Evolutionary conservation across 2,797 vertebrate species (phyloP).

Genomic region (Dipus sagitta): DNA sequence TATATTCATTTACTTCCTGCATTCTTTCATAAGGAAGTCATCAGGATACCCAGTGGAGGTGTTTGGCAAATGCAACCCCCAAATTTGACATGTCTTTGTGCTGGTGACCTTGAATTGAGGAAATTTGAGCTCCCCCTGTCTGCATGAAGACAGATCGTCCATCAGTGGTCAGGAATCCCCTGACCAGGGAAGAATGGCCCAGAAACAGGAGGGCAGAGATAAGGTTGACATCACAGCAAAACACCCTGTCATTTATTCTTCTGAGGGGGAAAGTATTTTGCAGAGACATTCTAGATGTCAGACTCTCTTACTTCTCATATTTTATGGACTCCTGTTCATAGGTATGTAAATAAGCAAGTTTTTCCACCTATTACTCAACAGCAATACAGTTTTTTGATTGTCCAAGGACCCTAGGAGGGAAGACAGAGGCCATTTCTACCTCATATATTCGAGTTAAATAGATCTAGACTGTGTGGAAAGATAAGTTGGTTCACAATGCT

Average conservation of each 20-base stretch:
- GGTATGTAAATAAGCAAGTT: not conserved
- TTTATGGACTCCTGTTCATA: not conserved
- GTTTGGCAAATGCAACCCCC: not conserved
- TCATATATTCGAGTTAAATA: not conserved
- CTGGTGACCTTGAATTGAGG: not conserved
- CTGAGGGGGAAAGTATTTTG: not conserved
- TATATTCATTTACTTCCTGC: not conserved
- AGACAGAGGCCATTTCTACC: not conserved
- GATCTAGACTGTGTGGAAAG: not conserved
- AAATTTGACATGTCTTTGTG: not conserved
- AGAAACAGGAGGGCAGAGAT: not conserved
- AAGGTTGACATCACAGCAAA: not conserved
- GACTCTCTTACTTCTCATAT: not conserved
- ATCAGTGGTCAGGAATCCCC: not conserved
- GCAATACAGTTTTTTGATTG: not conserved
- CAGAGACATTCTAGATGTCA: not conserved
- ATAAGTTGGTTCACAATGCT: not conserved
- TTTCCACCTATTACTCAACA: not conserved
- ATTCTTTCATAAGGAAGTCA: not conserved
- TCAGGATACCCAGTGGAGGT: not conserved
- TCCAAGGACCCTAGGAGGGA: not conserved
- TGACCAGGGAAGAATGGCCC: not conserved
- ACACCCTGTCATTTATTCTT: not conserved
- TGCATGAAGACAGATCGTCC: not conserved
- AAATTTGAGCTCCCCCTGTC: too few relatives aligned